Conservation (phyloP, 2,797 vertebrate species). For the Thaleichthys pacificus region DNA sequence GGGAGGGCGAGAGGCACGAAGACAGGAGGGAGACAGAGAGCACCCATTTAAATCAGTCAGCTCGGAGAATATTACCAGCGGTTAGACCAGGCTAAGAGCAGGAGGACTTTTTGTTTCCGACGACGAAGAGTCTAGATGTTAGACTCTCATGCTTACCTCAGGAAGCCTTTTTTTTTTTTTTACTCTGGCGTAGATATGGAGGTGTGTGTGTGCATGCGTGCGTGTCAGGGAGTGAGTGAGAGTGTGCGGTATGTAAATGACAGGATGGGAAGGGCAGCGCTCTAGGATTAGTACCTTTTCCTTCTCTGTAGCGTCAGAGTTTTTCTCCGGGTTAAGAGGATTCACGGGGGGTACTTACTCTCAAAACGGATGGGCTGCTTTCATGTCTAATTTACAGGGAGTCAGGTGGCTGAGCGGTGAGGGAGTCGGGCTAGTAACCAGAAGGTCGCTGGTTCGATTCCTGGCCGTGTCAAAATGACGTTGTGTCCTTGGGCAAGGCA, state of each 20-base stretch:
- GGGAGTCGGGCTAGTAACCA: too few species aligned
- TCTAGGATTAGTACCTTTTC: slow-evolving; percentile 56
- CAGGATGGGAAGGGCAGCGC: slow-evolving; percentile 28
- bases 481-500: too few species aligned
- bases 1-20: not conserved
- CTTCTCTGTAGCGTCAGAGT: slow-evolving; percentile 45
- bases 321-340: slow-evolving; percentile 72
- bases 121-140: too few species aligned
- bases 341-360: slow-evolving; percentile 50
- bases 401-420: too few species aligned
- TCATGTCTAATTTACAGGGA: slow-evolving; percentile 56
- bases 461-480: too few species aligned
- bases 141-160: slow-evolving; percentile 38
- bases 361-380: slow-evolving; percentile 64
- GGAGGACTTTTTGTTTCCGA: too few species aligned
- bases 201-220: slow-evolving; percentile 19
- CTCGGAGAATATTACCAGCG: too few species aligned
- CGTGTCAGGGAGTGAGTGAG: not conserved
- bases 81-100: not conserved
- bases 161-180: slow-evolving; percentile 5
- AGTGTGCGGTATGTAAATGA: slow-evolving; percentile 10
- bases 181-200: slow-evolving; percentile 31
- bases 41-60: not conserved
- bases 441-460: too few species aligned
- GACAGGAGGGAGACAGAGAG: not conserved